Evolutionary conservation across 2,888 invertebrate genomes (phyloP).

Genomic region (Laothoe populi): DNA sequence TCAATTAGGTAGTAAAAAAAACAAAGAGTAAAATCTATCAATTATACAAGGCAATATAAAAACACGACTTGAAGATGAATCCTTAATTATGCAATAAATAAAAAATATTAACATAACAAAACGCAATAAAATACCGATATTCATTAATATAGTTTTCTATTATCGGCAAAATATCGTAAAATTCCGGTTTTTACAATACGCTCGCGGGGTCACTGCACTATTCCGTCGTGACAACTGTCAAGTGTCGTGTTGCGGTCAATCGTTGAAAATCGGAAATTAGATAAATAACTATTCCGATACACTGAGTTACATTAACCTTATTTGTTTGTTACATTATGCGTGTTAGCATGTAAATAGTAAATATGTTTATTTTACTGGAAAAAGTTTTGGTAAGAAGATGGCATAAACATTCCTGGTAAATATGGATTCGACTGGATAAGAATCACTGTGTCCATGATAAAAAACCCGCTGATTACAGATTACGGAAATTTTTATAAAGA

Average conservation of each 20-base stretch:
- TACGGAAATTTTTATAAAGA: too few species aligned
- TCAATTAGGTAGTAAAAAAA: too few species aligned
- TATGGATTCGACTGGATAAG: too few species aligned
- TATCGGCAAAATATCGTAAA: conserved; percentile 14
- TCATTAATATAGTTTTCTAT: conserved; percentile 11
- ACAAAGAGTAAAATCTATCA: too few species aligned
- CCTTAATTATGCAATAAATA: conserved; percentile 9
- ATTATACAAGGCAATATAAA: background rate
- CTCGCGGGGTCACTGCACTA: conserved; percentile 12
- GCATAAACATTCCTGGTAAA: too few species aligned
- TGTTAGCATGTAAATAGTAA: background rate
- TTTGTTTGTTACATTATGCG: background rate
- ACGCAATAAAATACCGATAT: conserved; percentile 1
- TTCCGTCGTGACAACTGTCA: conserved; percentile 14
- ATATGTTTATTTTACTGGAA: too few species aligned
- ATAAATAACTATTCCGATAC: conserved; percentile 8
- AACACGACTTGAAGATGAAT: background rate
- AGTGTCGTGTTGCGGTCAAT: conserved; percentile 7
- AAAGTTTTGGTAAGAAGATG: too few species aligned
- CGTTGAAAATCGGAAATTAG: background rate
- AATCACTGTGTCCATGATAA: too few species aligned
- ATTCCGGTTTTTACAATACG: conserved; percentile 22
- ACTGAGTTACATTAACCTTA: background rate
- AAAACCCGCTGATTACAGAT: too few species aligned
- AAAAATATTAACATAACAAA: conserved; percentile 2